These are phyloP conservation scores for Trachythela sp. DNA, from an alignment of 64 coral and sea anemone species.

Conservation along the genomic window DNA sequence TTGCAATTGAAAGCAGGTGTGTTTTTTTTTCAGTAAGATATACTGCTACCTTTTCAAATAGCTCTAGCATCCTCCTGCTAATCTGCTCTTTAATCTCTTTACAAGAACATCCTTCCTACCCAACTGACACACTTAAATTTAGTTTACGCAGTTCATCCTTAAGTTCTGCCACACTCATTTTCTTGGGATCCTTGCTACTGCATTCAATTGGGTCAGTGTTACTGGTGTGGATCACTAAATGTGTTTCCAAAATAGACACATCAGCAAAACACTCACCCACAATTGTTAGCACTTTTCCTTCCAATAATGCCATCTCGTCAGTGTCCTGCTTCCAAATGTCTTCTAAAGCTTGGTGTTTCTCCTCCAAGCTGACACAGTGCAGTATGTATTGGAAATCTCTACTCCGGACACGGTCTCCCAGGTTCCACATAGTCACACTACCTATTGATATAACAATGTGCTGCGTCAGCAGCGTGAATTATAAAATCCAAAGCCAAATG, in stretches of 20 bases:
- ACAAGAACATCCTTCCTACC: constrained; percentile 10
- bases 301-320: background rate
- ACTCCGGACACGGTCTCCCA: background rate
- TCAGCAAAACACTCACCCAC: background rate
- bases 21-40: background rate
- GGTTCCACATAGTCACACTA: background rate
- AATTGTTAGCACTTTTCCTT: background rate
- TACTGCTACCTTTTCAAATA: background rate
- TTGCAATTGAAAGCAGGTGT: background rate
- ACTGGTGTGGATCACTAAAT: background rate
- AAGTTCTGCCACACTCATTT: background rate
- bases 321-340: background rate
- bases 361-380: background rate
- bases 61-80: constrained; percentile 1
- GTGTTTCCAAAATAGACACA: background rate
- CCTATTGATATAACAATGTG: background rate
- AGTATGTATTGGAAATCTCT: constrained; percentile 4
- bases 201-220: background rate
- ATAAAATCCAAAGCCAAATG: background rate
- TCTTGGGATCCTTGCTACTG: background rate
- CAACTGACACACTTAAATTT: background rate
- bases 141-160: background rate
- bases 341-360: background rate
- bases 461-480: background rate
- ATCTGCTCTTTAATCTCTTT: background rate